These are phyloP conservation scores for Styela clava DNA, from an alignment of 23 tunicate species.

Conservation along the genomic window DNA sequence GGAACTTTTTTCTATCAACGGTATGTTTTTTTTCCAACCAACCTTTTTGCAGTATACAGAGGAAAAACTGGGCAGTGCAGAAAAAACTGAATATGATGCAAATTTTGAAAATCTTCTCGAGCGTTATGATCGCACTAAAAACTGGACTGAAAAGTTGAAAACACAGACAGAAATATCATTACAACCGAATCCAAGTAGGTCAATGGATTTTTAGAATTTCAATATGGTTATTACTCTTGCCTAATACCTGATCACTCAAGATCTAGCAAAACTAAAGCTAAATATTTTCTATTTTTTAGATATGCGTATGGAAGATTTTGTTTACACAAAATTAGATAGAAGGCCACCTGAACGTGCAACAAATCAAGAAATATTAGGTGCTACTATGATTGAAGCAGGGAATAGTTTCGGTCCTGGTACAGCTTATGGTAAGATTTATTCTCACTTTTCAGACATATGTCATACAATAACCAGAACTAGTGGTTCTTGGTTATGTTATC, in stretches of 20 bases:
- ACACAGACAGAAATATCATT: conserved; percentile 64
- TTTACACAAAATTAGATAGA: conserved; percentile 75
- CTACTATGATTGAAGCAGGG: conserved; percentile 84
- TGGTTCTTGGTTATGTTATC: no score
- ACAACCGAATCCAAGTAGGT: conserved; percentile 91
- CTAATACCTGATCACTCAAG: no score
- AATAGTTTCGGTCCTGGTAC: conserved; percentile 89
- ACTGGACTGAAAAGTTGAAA: conserved; percentile 84
- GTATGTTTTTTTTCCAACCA: no score
- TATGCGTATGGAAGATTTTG: conserved; percentile 94
- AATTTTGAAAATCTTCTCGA: conserved; percentile 79
- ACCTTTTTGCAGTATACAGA: conserved; percentile 71
- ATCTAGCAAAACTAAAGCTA: no score
- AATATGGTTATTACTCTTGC: no score
- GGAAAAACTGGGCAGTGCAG: conserved; percentile 92
- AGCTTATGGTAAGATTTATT: conserved; percentile 53
- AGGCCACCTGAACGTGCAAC: conserved; percentile 77
- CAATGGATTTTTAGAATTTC: no score
- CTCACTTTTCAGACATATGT: neutral
- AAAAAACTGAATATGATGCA: conserved; percentile 95
- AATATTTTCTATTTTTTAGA: conserved; percentile 28
- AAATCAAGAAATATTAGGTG: conserved; percentile 67
- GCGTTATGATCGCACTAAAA: conserved; percentile 86
- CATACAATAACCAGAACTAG: no score
- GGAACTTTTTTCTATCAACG: no score